phyloP scores from a whole-genome alignment of 1,140 invertebrate genomes.

The Sinella curviseta region DNA sequence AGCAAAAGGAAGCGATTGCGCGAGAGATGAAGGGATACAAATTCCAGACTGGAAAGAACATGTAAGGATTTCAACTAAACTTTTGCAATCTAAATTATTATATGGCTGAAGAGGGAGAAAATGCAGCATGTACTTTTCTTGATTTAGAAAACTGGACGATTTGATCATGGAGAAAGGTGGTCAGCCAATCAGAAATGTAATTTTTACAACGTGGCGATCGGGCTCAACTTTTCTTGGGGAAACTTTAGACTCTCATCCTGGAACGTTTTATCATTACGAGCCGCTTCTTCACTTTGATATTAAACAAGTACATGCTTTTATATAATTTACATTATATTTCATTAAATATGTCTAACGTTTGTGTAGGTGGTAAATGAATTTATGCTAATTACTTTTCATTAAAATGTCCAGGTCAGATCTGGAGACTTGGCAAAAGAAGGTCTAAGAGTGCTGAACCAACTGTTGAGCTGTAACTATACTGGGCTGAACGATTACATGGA shows the following conservation, averaged over 20 bases:
- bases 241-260: slow-evolving; percentile 53
- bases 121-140: neutral
- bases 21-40: slow-evolving; percentile 36
- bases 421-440: slow-evolving; percentile 66
- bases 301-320: slow-evolving; percentile 36
- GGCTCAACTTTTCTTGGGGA: slow-evolving; percentile 57
- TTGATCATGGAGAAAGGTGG: slow-evolving; percentile 47
- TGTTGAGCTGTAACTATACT: slow-evolving; percentile 74
- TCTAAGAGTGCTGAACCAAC: slow-evolving; percentile 65
- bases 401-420: slow-evolving; percentile 52
- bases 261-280: slow-evolving; percentile 56
- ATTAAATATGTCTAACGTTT: neutral
- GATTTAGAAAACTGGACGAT: slow-evolving; percentile 39
- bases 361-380: too few relatives aligned
- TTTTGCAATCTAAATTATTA: neutral
- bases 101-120: neutral
- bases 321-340: neutral
- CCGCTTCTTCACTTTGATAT: slow-evolving; percentile 51
- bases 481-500: slow-evolving; percentile 66
- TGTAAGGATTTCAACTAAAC: neutral
- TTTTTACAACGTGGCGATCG: slow-evolving; percentile 48
- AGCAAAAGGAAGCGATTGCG: slow-evolving; percentile 27
- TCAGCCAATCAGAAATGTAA: slow-evolving; percentile 45
- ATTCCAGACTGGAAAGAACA: neutral
- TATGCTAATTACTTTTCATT: neutral